These are phyloP conservation scores for Phoxinus dragarum DNA, from an alignment of 2,797 vertebrate genomes.

Conservation along the genomic window DNA sequence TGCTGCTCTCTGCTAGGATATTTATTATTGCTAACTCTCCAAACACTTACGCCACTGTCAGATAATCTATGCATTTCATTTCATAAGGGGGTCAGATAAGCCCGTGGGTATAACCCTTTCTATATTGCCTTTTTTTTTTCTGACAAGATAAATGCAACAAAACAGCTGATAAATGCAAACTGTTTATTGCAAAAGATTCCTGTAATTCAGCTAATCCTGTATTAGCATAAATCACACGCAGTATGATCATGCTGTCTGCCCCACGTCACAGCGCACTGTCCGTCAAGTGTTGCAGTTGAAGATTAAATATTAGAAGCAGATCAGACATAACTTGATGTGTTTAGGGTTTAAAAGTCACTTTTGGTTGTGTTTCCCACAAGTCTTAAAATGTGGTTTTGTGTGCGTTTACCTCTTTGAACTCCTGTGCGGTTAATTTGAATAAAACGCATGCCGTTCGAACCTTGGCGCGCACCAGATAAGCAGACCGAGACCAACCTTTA, in stretches of 20 bases:
- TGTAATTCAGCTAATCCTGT: conserved; percentile 21
- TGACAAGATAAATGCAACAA: conserved; percentile 47
- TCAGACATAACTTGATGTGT: neutral
- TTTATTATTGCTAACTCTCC: conserved; percentile 39
- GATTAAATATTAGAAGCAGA: neutral
- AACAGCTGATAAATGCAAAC: conserved; percentile 47
- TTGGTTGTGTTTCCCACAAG: neutral
- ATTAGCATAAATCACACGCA: conserved; percentile 47
- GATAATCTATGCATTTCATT: conserved; percentile 55
- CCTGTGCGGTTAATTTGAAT: neutral
- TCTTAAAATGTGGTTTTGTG: neutral
- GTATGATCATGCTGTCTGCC: conserved; percentile 1
- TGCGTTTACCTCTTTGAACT: neutral
- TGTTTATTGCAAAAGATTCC: conserved; percentile 47
- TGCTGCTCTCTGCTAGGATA: conserved; percentile 26
- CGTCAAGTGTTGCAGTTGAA: neutral
- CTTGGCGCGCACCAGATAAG: neutral
- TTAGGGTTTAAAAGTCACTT: neutral
- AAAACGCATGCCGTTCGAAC: neutral
- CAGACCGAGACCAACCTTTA: neutral
- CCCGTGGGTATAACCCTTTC: conserved; percentile 30
- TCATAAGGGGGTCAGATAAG: conserved; percentile 39
- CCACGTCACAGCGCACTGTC: conserved; percentile 4
- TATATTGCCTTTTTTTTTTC: conserved; percentile 21
- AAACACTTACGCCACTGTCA: conserved; percentile 26